phyloP scores from a whole-genome alignment of 2,113 vertebrate genomes.

The Percina caprodes region DNA sequence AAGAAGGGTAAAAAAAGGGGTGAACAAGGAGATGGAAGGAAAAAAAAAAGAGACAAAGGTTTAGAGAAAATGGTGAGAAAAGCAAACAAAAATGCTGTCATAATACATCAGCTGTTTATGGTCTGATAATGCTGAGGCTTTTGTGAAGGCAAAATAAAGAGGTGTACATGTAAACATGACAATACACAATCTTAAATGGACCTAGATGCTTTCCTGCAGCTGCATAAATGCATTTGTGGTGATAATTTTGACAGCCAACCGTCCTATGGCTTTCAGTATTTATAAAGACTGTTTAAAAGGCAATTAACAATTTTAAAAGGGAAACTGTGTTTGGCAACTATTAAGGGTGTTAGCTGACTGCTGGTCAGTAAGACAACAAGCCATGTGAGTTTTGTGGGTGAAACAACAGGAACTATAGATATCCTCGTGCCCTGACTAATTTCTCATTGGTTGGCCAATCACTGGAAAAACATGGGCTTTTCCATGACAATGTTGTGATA shows the following conservation, averaged over 20 bases:
- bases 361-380: background rate
- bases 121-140: background rate
- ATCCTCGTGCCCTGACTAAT: too few species aligned
- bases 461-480: too few species aligned
- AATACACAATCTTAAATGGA: background rate
- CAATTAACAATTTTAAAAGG: background rate
- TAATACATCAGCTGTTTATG: constrained; percentile 9
- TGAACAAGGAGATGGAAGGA: background rate
- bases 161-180: background rate
- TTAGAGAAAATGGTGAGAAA: background rate
- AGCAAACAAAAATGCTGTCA: background rate
- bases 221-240: background rate
- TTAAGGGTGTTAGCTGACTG: background rate
- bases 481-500: too few species aligned
- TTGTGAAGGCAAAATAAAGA: constrained; percentile 3
- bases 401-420: background rate
- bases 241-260: background rate
- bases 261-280: background rate
- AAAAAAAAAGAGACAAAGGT: background rate
- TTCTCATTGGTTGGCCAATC: too few species aligned
- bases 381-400: background rate
- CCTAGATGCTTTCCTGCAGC: background rate
- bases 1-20: background rate
- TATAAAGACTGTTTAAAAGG: background rate
- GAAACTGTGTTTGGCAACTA: background rate